Evolutionary conservation across 1,140 invertebrate genomes (phyloP).

Genomic region (Eriosoma lanigerum): DNA sequence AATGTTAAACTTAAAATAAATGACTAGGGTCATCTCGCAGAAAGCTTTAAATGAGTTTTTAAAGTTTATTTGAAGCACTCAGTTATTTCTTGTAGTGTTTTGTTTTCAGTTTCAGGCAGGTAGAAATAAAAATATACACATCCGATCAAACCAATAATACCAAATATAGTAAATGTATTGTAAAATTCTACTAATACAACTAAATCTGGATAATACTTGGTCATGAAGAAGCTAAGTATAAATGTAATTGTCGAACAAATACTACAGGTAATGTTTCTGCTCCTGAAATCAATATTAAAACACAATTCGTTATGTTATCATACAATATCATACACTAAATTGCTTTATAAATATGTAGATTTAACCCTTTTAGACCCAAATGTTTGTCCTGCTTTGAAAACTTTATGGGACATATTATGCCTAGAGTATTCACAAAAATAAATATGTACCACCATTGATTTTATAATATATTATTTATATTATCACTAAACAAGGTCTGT

Average conservation of each 20-base stretch:
- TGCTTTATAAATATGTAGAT: too few species aligned
- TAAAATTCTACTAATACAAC: conserved; percentile 7
- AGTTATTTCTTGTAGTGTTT: conserved; percentile 54
- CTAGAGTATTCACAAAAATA: too few species aligned
- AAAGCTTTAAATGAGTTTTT: background rate
- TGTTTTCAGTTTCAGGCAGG: conserved; percentile 56
- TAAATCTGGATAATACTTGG: conserved; percentile 31
- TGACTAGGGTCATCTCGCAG: background rate
- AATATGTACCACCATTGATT: too few species aligned
- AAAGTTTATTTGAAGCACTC: conserved; percentile 45
- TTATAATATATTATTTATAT: too few species aligned
- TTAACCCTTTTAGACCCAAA: too few species aligned
- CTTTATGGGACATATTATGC: too few species aligned
- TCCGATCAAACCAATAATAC: conserved; percentile 51
- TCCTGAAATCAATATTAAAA: conserved; percentile 17
- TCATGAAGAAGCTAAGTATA: conserved; percentile 26
- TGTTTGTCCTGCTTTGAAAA: too few species aligned
- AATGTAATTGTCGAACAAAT: conserved; percentile 27
- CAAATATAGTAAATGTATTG: conserved; percentile 46
- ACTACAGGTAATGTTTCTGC: conserved; percentile 33
- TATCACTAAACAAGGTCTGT: too few species aligned
- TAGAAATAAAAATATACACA: conserved; percentile 55
- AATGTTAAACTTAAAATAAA: background rate
- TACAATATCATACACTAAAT: too few species aligned
- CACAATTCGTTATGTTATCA: too few species aligned